Evolutionary conservation across 1,140 invertebrate species (phyloP), one percentile per base, ranked within the genome.

Genomic region (Papilio glaucus): DNA sequence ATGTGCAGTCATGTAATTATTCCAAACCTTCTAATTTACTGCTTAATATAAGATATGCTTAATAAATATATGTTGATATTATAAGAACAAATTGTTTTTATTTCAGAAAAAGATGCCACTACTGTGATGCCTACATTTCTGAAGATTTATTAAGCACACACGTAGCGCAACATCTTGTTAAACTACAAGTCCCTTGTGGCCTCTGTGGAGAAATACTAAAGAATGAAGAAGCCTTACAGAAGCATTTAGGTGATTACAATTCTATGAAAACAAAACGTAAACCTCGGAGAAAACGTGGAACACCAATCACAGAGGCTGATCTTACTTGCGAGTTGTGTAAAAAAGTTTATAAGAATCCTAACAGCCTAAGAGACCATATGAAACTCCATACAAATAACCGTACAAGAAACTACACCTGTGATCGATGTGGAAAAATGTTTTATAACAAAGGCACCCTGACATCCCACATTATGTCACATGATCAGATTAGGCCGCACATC

Each of bases 401-500:
- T 49, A 86, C 83, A 42, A 77, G 84, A 21, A 83, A 90, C 29
- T 86, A 90, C 18, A 88, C 85, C 0, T 92, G 90, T 67, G 90
- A 92, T 12, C 79, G 86, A 57, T 92, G 90, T 33, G 90, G 90
- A 0, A 92, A 92, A 79, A 84, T 84, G 75, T 92, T 91, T 65
- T 86, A 78, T 41, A 89, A 86, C 45, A 91, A 91, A 74, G 83
- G 83, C 4, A 89, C 80, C 18, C 67, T 92, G 5, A 82, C 80
- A 0, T 95, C 95, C 60, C 95, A 96, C 71, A 93, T 95, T 53
- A 93, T 94, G 41, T 94, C 95, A 21, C 95, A 96, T 79, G 95
- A 95, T n/a, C 94, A 96, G 10, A 94, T 95, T 21, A 96, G 96
- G 85, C 96, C 96, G 0, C 96, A 96, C 87, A 94, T 95, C 72